phyloP scores from a whole-genome alignment of 35 echinoderm and acorn worm genomes.

The Ophiothrix spiculata region DNA sequence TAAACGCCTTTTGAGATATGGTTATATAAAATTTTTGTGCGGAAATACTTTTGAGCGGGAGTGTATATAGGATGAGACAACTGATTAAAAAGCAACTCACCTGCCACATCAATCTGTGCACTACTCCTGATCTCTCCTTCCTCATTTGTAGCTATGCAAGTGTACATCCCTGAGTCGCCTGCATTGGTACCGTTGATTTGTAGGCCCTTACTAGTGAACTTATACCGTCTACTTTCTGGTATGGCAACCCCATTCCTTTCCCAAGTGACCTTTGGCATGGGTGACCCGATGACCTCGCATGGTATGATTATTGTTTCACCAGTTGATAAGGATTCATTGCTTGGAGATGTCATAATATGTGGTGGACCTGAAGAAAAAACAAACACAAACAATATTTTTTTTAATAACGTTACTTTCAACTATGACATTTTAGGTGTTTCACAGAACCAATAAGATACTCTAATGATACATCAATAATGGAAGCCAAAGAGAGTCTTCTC shows the following conservation, averaged over 20 bases:
- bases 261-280: constrained; percentile 62
- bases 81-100: constrained; percentile 32
- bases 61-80: background rate
- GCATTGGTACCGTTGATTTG: constrained; percentile 30
- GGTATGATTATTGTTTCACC: constrained; percentile 62
- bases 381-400: background rate
- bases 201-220: constrained; percentile 11
- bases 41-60: background rate
- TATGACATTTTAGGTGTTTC: background rate
- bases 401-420: background rate
- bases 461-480: no score
- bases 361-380: constrained; percentile 70
- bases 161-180: constrained; percentile 52
- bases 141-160: constrained; percentile 54
- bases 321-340: constrained; percentile 38
- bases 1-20: background rate
- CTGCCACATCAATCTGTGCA: constrained; percentile 62
- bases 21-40: background rate
- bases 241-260: constrained; percentile 38
- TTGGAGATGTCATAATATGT: constrained; percentile 45
- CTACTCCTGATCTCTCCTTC: constrained; percentile 33
- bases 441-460: background rate
- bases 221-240: constrained; percentile 6
- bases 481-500: no score
- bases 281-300: constrained; percentile 81